These are phyloP conservation scores for Pseudochromis fuscus DNA, from an alignment of 2,797 vertebrate genomes.

Conservation along the genomic window DNA sequence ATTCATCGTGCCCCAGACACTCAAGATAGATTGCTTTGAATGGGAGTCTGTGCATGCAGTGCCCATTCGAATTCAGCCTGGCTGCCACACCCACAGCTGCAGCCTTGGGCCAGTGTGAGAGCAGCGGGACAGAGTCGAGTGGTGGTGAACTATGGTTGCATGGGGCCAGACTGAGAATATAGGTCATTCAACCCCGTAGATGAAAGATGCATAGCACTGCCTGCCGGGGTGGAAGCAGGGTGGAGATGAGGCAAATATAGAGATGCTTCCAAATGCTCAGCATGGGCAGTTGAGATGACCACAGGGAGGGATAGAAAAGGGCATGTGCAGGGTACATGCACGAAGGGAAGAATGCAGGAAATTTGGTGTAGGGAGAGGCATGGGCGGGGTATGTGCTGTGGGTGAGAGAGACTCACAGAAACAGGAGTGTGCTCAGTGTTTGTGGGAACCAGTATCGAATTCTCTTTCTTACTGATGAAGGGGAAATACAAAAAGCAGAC, in stretches of 20 bases:
- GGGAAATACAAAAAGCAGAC: slow-evolving; percentile 56
- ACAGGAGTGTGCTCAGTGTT: slow-evolving; percentile 50
- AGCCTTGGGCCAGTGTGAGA: slow-evolving; percentile 57
- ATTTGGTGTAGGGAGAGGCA: slow-evolving; percentile 45
- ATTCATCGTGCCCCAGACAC: slow-evolving; percentile 40
- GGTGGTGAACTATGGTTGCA: slow-evolving; percentile 60
- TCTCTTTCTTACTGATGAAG: slow-evolving; percentile 56
- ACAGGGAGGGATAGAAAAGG: slow-evolving; percentile 62
- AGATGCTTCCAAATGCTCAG: slow-evolving; percentile 65
- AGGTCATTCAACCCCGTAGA: slow-evolving; percentile 75
- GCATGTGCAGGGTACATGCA: slow-evolving; percentile 49
- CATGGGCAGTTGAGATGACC: slow-evolving; percentile 67
- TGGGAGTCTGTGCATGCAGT: slow-evolving; percentile 45
- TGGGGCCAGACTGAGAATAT: slow-evolving; percentile 75
- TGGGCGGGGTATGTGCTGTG: slow-evolving; percentile 43
- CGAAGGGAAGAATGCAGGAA: slow-evolving; percentile 42
- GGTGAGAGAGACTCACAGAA: slow-evolving; percentile 43
- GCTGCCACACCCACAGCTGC: slow-evolving; percentile 71
- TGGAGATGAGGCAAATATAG: slow-evolving; percentile 77
- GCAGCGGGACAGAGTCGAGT: slow-evolving; percentile 50
- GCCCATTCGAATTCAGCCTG: slow-evolving; percentile 62
- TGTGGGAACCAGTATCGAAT: slow-evolving; percentile 56
- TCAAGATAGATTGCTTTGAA: slow-evolving; percentile 52
- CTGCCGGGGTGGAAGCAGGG: slow-evolving; percentile 63
- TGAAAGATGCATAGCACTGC: slow-evolving; percentile 77